Base-by-base conservation (phyloP, 2,797 vertebrate species). In the Hybognathus amarus region DNA sequence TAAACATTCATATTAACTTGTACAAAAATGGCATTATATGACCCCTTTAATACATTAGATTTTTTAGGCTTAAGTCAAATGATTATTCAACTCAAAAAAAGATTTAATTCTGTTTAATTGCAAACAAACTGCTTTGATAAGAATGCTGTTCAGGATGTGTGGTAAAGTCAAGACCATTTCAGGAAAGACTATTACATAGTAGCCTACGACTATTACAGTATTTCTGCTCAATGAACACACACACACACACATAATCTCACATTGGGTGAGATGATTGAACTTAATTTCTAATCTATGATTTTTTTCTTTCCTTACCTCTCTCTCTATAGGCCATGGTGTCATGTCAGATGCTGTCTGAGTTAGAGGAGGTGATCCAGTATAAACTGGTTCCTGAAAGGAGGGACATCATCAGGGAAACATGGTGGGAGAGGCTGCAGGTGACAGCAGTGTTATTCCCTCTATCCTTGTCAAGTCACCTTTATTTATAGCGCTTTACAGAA, bases 381-480 rank as follows among this genome's bases (percentile, higher is more conserved):
- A 99, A 99, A 90, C 95, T 99, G 87, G 98, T 99, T 66, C 98
- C 98, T 1, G 98, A 99, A 76, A 96, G 98, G 68, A 96, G 98
- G 24, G 98, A 99, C 92, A 99, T 99, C 91, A 99, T 99, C 89
- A 96, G 97, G 81, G 97, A 99, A 89, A 99, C 98, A 64, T 99
- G 98, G 98, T 99, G 98, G 98, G 97, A 99, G 92, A 95, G 98
- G 18, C 94, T 99, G 77, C 98, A 99, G 98, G 98, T 99, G 92
- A 91, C 56, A 13, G 5, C 50, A 36, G 8, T n/a, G 9, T 40
- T 40, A 15, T 59, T 59, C 22, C 20, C 5, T 40, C 20, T 18
- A 54, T 22, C 1, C 42, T 75, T n/a, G 6, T 15, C 2, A 6
- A 30, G 61, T 63, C 59, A 27, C 24, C 59, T 15, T 61, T 27